A percentile compares a stretch with the other conserved stretches of the same genome.
Evolutionary conservation across 2,888 invertebrate genomes (phyloP).

Genomic region (Drosophila atripex): DNA sequence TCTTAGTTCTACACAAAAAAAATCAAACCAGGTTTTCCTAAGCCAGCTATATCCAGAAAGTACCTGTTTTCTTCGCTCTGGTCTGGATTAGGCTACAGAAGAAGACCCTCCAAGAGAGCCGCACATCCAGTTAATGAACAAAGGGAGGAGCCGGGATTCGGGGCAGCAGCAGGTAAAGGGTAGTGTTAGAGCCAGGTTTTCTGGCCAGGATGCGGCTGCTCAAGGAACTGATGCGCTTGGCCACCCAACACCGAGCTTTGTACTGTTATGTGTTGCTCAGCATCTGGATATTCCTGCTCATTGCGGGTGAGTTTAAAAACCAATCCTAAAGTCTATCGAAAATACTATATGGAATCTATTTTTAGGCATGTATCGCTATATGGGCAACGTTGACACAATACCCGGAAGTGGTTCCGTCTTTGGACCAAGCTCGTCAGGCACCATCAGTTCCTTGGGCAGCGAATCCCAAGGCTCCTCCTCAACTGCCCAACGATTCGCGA

Average conservation of each 20-base stretch:
- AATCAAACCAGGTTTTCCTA: constrained; percentile 23
- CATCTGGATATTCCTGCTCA: constrained; percentile 91
- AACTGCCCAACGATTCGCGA: constrained; percentile 79
- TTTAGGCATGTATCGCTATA: constrained; percentile 91
- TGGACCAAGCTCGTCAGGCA: constrained; percentile 44
- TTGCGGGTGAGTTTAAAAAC: constrained; percentile 86
- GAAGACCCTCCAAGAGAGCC: constrained; percentile 38
- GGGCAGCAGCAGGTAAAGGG: constrained; percentile 20
- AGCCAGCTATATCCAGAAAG: constrained; percentile 12
- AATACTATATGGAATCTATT: not conserved
- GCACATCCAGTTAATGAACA: constrained; percentile 23
- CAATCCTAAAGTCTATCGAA: not conserved
- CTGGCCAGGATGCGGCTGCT: constrained; percentile 82
- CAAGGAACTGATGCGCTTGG: constrained; percentile 86
- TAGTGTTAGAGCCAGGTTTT: constrained; percentile 16
- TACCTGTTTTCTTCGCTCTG: not conserved
- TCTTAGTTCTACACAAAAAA: not conserved
- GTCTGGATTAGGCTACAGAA: not conserved
- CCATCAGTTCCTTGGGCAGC: constrained; percentile 35
- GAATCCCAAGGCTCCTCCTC: constrained; percentile 32
- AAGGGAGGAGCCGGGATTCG: constrained; percentile 1
- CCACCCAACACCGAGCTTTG: constrained; percentile 90
- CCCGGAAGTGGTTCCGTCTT: constrained; percentile 44
- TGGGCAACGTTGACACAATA: constrained; percentile 85
- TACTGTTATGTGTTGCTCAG: constrained; percentile 92